Evolutionary conservation across 64 coral and sea anemone species (phyloP).

Genomic region (Stylophora pistillata): DNA sequence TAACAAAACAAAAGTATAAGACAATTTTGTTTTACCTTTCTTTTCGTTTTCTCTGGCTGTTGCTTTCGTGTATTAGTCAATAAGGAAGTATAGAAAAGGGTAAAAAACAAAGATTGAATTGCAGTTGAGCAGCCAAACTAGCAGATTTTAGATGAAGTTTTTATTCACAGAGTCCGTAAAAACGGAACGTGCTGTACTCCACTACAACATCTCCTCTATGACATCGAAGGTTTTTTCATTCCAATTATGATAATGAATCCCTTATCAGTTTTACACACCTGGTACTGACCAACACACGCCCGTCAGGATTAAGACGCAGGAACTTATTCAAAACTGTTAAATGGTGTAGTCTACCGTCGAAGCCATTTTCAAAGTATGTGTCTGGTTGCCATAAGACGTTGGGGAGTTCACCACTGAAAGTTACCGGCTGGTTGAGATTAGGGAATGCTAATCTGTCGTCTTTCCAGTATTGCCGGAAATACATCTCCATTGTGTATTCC

Average conservation of each 20-base stretch:
- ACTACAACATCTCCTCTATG: no score
- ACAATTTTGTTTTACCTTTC: no score
- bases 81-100: no score
- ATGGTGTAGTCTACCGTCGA: slow-evolving; percentile 39
- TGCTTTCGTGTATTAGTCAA: no score
- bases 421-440: slow-evolving; percentile 1
- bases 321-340: slow-evolving; percentile 71
- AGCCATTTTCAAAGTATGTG: slow-evolving; percentile 72
- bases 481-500: slow-evolving; percentile 77
- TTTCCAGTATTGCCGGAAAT: slow-evolving; percentile 72
- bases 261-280: slow-evolving; percentile 22
- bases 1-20: neutral
- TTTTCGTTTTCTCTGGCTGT: no score
- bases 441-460: slow-evolving; percentile 53
- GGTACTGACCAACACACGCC: slow-evolving; percentile 45
- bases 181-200: no score
- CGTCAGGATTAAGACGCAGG: slow-evolving; percentile 55
- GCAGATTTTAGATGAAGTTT: no score
- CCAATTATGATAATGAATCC: neutral
- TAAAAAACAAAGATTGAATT: no score
- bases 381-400: slow-evolving; percentile 79
- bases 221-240: no score
- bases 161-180: no score
- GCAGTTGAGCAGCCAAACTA: no score
- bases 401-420: slow-evolving; percentile 46